A percentile compares a stretch with the other conserved stretches of the same genome.
phyloP scores from a whole-genome alignment of 2,113 vertebrate species.

The Monarcha castaneiventris region DNA sequence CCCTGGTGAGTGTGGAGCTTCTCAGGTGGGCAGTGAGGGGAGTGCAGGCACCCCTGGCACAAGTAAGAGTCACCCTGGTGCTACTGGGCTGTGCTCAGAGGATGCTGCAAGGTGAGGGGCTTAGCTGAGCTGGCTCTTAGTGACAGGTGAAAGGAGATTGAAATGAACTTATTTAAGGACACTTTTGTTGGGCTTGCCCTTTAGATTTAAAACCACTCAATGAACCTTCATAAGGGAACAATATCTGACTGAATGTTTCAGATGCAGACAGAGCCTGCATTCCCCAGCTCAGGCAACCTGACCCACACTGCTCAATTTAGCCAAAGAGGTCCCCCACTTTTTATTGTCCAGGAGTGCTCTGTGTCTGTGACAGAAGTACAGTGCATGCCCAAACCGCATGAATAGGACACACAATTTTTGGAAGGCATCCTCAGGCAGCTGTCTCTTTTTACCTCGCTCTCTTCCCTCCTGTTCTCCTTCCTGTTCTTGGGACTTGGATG shows the following conservation, averaged over 20 bases:
- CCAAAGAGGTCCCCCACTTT: not conserved
- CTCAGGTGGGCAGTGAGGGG: not conserved
- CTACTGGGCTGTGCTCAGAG: not conserved
- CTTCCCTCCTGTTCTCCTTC: not conserved
- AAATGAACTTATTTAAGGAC: not conserved
- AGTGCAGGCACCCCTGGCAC: not conserved
- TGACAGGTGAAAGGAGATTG: not conserved
- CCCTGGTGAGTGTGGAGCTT: not conserved
- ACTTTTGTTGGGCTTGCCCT: not conserved
- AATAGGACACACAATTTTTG: not conserved
- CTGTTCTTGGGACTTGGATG: not conserved
- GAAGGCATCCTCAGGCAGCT: not conserved
- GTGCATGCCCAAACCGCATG: not conserved
- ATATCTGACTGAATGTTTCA: slow-evolving; percentile 1
- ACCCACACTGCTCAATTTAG: not conserved
- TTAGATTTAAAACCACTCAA: not conserved
- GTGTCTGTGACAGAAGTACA: not conserved
- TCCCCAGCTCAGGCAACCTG: not conserved
- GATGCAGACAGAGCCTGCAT: not conserved
- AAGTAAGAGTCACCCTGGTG: not conserved
- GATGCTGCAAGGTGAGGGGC: not conserved
- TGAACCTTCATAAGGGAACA: not conserved
- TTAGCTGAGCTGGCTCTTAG: slow-evolving; percentile 9
- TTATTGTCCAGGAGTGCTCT: not conserved
- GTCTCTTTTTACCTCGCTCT: not conserved